These are phyloP conservation scores for Hippoglossus stenolepis DNA, from an alignment of 2,113 vertebrate genomes.

Conservation along the genomic window DNA sequence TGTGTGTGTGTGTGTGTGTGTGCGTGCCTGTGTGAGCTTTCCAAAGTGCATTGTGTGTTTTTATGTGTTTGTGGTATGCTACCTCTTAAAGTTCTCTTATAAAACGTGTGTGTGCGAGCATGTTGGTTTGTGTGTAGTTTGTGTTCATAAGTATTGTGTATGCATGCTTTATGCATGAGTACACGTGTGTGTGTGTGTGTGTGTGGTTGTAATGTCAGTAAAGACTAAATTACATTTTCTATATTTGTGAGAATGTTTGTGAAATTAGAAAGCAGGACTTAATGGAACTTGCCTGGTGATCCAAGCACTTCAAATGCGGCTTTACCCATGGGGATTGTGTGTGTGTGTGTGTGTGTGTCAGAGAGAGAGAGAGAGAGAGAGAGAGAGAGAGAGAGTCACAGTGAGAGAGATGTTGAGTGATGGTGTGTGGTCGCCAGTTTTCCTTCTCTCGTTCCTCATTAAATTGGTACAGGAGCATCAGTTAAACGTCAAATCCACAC, in stretches of 20 bases:
- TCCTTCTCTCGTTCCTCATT: slow-evolving; percentile 20
- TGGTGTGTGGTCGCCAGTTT: not conserved
- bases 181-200: not conserved
- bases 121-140: slow-evolving; percentile 9
- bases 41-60: slow-evolving; percentile 15
- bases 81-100: slow-evolving; percentile 64
- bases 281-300: slow-evolving; percentile 16
- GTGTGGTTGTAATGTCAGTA: not conserved
- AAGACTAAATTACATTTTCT: not conserved
- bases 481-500: slow-evolving; percentile 1
- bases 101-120: slow-evolving; percentile 31
- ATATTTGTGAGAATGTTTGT: slow-evolving; percentile 16
- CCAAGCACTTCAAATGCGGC: not conserved
- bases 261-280: slow-evolving; percentile 17
- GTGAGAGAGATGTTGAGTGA: not conserved
- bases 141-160: not conserved
- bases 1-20: slow-evolving; percentile 3
- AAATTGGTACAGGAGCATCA: slow-evolving; percentile 47
- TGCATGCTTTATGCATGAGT: not conserved
- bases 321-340: not conserved
- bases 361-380: too few relatives aligned
- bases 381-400: not conserved
- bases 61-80: slow-evolving; percentile 64
- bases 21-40: slow-evolving; percentile 13
- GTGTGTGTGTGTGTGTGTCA: slow-evolving; percentile 14